Evolutionary conservation across 2,888 invertebrate genomes (phyloP), one percentile per base, ranked within the genome.

Genomic region (Rhorus exstirpatorius): DNA sequence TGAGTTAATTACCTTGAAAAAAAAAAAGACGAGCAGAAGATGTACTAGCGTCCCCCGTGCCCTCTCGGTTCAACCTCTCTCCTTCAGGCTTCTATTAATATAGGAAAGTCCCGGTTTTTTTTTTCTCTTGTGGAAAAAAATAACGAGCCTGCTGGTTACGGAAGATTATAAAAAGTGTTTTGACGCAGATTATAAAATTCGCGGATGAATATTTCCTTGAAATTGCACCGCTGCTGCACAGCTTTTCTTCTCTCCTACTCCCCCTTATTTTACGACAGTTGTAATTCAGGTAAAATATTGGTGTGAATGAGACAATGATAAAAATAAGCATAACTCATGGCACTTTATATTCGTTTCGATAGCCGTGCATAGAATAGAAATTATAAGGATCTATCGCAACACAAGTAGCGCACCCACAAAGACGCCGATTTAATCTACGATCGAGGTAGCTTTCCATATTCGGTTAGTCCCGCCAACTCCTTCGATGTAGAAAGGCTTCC

Each of bases 151-250:
- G 51, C 14, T 38, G 51, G 35, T 26, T 12, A 38, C 41, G 31
- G 68, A 31, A 68, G 68, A 68, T 61, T 74, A 70, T 75, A 19
- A 65, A 75, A 75, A 63, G 70, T 70, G 68, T 70, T 80, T 75
- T 80, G 46, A 60, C 24, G 3, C 21, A 38, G 58, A 49, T 67
- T 49, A 63, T 38, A 55, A 80, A 70, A 74, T 53, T 53, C 44
- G 17, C 31, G 51, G 67, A 14, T 49, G 8, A 24, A 55, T 26
- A 38, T 74, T 61, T 38, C 1, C 14, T 72, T 7, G 4, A 3
- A 58, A 65, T 58, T 38, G 10, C 12, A 51, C 21, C 41, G 2
- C 17, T 31, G 46, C 44, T 44, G 26, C 35, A 24, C 10, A 17
- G 21, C 8, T 68, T 26, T 51, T 17, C 49, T 31, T 41, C 21